phyloP scores from a whole-genome alignment of 2,888 invertebrate species.

The Strigamia crassipes region DNA sequence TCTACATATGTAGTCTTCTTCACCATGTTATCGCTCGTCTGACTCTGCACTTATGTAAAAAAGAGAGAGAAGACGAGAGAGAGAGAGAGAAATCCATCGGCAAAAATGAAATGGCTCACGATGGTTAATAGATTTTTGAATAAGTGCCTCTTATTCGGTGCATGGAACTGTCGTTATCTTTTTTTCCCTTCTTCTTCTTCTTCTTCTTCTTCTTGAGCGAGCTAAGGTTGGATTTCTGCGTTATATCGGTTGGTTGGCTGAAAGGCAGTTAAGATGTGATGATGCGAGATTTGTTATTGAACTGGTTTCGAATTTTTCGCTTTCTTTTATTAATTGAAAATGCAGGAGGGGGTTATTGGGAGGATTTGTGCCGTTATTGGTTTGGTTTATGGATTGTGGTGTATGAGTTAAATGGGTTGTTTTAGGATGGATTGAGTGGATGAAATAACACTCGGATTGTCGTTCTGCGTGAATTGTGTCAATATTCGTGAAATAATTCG shows the following conservation, averaged over 20 bases:
- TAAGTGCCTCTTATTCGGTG: constrained; percentile 30
- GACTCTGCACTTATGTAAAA: constrained; percentile 26
- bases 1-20: constrained; percentile 37
- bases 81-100: constrained; percentile 3
- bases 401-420: not conserved
- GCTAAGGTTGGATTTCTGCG: not conserved
- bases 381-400: not conserved
- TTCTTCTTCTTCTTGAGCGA: not conserved
- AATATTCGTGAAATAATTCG: too few relatives aligned
- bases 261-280: not conserved
- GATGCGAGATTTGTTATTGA: constrained; percentile 18
- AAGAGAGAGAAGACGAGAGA: not conserved
- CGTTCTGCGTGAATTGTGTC: too few relatives aligned
- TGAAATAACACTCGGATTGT: too few relatives aligned
- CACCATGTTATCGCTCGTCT: constrained; percentile 26
- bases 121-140: constrained; percentile 33
- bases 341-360: not conserved
- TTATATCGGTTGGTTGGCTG: not conserved
- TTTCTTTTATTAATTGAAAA: not conserved
- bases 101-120: constrained; percentile 16
- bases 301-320: not conserved
- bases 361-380: not conserved
- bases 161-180: constrained; percentile 9
- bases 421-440: too few relatives aligned
- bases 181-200: not conserved